These are phyloP conservation scores for Xenopus laevis DNA, from an alignment of 2,113 vertebrate species.

Conservation along the genomic window DNA sequence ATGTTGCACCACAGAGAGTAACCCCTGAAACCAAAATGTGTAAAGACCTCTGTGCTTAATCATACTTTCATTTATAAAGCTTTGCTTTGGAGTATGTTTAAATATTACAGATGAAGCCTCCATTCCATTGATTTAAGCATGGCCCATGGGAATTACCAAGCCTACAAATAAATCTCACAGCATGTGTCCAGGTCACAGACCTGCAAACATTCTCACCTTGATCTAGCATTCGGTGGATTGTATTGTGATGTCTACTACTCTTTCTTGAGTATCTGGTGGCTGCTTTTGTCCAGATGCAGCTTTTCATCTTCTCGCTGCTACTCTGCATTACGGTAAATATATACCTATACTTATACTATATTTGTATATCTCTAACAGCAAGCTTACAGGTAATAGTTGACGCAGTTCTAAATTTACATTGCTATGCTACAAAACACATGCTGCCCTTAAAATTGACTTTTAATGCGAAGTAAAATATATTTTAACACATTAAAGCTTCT, in stretches of 20 bases:
- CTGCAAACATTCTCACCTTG: neutral
- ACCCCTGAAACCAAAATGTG: no score
- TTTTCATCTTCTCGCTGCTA: neutral
- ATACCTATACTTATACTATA: neutral
- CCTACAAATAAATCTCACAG: neutral
- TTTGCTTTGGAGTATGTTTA: no score
- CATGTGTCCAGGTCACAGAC: neutral
- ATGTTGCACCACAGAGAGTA: no score
- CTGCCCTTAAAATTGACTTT: no score
- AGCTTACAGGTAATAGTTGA: no score
- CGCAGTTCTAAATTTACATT: no score
- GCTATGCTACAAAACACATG: no score
- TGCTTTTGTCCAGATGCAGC: neutral
- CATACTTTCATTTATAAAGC: no score
- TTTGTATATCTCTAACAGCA: neutral
- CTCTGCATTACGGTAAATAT: slow-evolving; percentile 15
- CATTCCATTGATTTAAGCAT: neutral
- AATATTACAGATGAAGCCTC: neutral
- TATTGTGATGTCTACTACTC: neutral
- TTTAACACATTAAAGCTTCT: no score
- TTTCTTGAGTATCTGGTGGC: neutral
- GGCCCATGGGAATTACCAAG: neutral
- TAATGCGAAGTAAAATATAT: no score
- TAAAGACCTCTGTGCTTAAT: no score
- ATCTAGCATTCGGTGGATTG: neutral